phyloP scores from a whole-genome alignment of 2,797 vertebrate genomes.

The Pseudopleuronectes americanus region DNA sequence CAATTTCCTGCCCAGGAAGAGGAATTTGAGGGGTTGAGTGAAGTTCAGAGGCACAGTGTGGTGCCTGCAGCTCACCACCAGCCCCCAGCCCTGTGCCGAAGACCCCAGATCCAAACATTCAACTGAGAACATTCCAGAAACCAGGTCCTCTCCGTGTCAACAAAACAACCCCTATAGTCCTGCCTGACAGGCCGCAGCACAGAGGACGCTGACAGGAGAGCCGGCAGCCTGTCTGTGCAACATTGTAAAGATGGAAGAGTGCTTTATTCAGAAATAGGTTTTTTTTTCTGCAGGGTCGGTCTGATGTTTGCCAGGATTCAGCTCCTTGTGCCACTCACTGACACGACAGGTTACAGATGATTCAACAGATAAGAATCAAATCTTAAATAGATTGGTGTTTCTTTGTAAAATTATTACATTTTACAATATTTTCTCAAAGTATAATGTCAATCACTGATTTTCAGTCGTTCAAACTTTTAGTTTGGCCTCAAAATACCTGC shows the following conservation, averaged over 20 bases:
- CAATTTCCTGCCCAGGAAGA: constrained; percentile 92
- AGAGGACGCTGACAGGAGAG: constrained; percentile 30
- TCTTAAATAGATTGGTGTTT: neutral
- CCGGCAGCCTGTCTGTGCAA: constrained; percentile 28
- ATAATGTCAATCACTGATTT: neutral
- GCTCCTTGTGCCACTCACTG: neutral
- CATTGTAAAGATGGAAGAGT: constrained; percentile 24
- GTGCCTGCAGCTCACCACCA: constrained; percentile 84
- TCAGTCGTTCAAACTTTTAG: neutral
- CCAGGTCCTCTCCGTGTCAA: constrained; percentile 68
- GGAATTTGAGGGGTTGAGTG: constrained; percentile 91
- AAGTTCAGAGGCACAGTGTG: constrained; percentile 96
- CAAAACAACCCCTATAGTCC: constrained; percentile 59
- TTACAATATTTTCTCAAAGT: neutral
- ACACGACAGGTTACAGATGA: neutral
- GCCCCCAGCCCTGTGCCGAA: constrained; percentile 75
- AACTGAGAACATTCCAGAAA: constrained; percentile 87
- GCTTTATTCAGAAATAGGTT: constrained; percentile 19
- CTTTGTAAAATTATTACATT: neutral
- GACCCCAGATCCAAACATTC: constrained; percentile 89
- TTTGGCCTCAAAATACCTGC: neutral
- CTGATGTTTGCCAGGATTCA: neutral
- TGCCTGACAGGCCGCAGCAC: constrained; percentile 43
- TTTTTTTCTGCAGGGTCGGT: constrained; percentile 9
- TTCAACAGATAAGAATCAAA: neutral